phyloP scores from a whole-genome alignment of 2,113 vertebrate species.

The Buteo buteo region DNA sequence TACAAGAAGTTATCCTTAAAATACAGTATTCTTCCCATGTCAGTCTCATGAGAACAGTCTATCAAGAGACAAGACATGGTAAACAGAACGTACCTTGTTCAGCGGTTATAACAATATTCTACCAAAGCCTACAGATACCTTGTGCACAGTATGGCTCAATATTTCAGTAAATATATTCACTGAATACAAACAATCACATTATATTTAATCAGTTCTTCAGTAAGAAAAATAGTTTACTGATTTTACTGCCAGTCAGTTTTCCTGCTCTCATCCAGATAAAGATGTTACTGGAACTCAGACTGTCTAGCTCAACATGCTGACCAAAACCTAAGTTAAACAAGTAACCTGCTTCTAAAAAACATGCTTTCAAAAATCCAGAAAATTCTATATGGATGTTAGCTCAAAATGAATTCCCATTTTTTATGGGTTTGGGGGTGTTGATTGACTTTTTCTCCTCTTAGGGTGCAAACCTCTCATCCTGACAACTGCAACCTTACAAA shows the following conservation, averaged over 20 bases:
- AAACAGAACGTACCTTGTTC: neutral
- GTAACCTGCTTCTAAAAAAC: neutral
- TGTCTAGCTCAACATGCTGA: neutral
- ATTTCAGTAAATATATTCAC: neutral
- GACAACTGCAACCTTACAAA: neutral
- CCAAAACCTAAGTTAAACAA: neutral
- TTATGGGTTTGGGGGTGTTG: neutral
- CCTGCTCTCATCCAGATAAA: neutral
- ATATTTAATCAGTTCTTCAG: neutral
- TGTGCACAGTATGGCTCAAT: neutral
- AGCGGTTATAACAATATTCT: neutral
- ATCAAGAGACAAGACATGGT: neutral
- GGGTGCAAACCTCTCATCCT: neutral
- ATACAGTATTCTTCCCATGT: neutral
- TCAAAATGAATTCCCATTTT: neutral
- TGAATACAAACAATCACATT: neutral
- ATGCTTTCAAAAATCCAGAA: neutral
- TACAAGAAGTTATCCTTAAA: neutral
- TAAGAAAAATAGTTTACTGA: neutral
- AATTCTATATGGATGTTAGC: neutral
- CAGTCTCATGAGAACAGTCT: neutral
- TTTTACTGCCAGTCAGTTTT: neutral
- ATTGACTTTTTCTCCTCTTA: neutral
- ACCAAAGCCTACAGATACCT: neutral
- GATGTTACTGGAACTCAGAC: neutral